Base-by-base conservation (phyloP, 2,113 vertebrate genomes). In the Sander vitreus region DNA sequence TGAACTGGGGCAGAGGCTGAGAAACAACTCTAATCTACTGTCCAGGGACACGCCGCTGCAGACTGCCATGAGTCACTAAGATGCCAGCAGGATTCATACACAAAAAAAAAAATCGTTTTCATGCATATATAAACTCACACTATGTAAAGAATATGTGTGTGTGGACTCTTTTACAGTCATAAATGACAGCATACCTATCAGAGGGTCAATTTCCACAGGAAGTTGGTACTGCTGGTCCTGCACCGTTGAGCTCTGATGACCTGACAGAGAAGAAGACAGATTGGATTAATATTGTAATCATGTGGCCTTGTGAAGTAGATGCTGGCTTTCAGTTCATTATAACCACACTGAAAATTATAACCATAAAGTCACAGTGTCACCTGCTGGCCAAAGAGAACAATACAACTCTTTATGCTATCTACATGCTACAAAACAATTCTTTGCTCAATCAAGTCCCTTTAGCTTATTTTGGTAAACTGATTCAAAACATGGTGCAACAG, bases 181-280 rank as follows among this genome's bases (percentile, higher is more conserved):
- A 75, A 86, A 76, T 58, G 95, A 96, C 93, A 96, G 91, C 94
- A 93, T 96, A 99, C 98, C 98, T 97, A 99, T 96, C 95, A 99
- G 96, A 94, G 97, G 97, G 96, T 99, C 98, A 91, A 99, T 99
- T 96, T 99, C 98, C 96, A 99, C 98, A 84, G 98, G 98, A 96
- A 99, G 96, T 96, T 99, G 98, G 97, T 98, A 99, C 95, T 97
- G 97, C 96, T 99, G 97, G 94, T 99, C 97, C 90, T 98, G 97
- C 86, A 96, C 95, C 81, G 97, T 93, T 95, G 98, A 95, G 95
- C 96, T 95, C 95, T 98, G 97, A 96, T 98, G 97, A 96, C 97
- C 98, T 99, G 95, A 93, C 96, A 97, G 94, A 90, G 85, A 73
- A 74, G 85, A 84, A 93, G 90, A 93, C 81, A 85, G 78, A 93